These are phyloP conservation scores for Helostoma temminkii DNA, from an alignment of 2,797 vertebrate species.

Conservation along the genomic window DNA sequence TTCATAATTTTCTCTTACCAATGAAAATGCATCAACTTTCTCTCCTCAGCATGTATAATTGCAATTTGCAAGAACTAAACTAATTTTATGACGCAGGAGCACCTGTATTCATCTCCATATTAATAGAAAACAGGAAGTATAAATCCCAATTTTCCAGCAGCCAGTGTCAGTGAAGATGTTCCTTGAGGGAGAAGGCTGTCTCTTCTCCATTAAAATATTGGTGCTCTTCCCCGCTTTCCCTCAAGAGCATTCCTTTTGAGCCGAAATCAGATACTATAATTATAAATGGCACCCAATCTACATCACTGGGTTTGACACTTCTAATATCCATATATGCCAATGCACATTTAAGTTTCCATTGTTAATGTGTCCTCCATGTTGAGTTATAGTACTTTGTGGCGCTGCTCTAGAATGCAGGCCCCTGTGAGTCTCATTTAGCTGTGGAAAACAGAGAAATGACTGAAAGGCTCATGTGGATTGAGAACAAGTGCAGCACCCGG, in stretches of 20 bases:
- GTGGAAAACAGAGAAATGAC: constrained; percentile 66
- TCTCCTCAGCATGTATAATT: constrained; percentile 80
- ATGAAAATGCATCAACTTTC: constrained; percentile 66
- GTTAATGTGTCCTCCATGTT: constrained; percentile 73
- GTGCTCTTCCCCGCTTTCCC: constrained; percentile 71
- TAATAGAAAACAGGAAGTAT: constrained; percentile 89
- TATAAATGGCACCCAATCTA: constrained; percentile 84
- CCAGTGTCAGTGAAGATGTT: constrained; percentile 86
- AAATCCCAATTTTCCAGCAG: constrained; percentile 88
- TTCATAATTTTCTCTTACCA: constrained; percentile 68
- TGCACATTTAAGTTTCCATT: constrained; percentile 79
- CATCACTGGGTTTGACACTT: constrained; percentile 83
- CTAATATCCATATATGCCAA: constrained; percentile 84
- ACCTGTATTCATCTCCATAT: constrained; percentile 90
- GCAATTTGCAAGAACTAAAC: constrained; percentile 87
- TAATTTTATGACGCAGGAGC: constrained; percentile 86
- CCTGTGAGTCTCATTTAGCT: constrained; percentile 78
- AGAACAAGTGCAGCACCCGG: constrained; percentile 61
- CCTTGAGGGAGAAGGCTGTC: constrained; percentile 87
- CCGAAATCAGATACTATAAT: constrained; percentile 82
- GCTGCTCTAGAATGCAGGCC: constrained; percentile 57
- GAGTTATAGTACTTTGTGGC: constrained; percentile 77
- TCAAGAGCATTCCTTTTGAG: constrained; percentile 68
- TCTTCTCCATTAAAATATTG: constrained; percentile 84
- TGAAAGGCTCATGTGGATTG: constrained; percentile 75